Percentiles rank a stretch among this genome's conserved stretches.
These are phyloP conservation scores for Drosophila subsilvestris DNA, from an alignment of 2,888 invertebrate species.

Conservation along the genomic window DNA sequence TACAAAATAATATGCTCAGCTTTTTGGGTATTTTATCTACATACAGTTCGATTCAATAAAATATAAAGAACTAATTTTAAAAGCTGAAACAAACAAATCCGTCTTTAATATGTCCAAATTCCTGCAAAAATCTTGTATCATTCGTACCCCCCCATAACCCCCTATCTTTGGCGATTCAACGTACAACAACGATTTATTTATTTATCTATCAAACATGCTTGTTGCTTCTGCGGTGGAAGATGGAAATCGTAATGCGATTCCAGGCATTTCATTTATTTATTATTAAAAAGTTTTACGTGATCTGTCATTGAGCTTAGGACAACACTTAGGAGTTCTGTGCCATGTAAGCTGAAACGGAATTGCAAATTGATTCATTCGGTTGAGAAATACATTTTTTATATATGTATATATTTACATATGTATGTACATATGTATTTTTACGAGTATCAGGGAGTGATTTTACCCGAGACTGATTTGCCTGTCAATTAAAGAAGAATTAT, in stretches of 20 bases:
- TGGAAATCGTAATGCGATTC: slow-evolving; percentile 23
- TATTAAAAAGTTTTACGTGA: slow-evolving; percentile 15
- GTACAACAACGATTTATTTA: slow-evolving; percentile 29
- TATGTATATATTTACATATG: too few relatives aligned
- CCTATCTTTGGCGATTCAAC: slow-evolving; percentile 13
- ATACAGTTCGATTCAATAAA: too few relatives aligned
- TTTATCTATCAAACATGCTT: slow-evolving; percentile 35
- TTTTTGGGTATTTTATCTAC: too few relatives aligned
- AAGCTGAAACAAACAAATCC: background rate
- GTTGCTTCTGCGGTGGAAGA: slow-evolving; percentile 21
- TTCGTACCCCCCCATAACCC: background rate
- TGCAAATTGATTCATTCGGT: slow-evolving; percentile 18
- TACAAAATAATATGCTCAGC: too few relatives aligned
- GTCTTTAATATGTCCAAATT: background rate
- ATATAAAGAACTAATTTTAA: too few relatives aligned
- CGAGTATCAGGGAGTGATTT: background rate
- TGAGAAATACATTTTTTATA: background rate
- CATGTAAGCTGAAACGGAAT: slow-evolving; percentile 12
- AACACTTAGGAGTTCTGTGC: background rate
- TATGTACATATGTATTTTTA: background rate
- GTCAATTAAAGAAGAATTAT: slow-evolving; percentile 18
- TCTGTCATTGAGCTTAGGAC: slow-evolving; percentile 20
- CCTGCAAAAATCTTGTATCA: background rate
- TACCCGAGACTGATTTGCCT: slow-evolving; percentile 10
- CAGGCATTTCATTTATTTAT: slow-evolving; percentile 29